Percentiles rank a stretch among this genome's conserved stretches.
Conservation (phyloP, 2,113 vertebrate genomes). For the Colossoma macropomum region DNA sequence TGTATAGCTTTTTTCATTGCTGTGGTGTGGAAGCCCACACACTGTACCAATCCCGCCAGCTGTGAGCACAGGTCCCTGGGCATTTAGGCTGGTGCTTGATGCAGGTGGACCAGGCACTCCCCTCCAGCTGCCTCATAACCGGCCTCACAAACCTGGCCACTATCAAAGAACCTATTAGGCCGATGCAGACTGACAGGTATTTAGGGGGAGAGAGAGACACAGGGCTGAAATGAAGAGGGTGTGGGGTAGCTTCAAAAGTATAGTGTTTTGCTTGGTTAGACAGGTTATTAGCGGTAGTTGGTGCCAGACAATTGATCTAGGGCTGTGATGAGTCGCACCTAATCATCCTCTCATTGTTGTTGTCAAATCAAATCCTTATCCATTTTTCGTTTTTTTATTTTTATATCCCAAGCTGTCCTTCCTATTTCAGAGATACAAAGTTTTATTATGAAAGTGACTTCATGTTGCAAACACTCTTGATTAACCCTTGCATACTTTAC, state of each 20-base stretch:
- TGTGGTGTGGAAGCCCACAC: slow-evolving; percentile 32
- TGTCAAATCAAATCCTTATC: no score
- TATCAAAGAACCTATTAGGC: slow-evolving; percentile 44
- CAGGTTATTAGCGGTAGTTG: slow-evolving; percentile 25
- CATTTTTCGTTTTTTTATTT: no score
- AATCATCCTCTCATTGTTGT: no score
- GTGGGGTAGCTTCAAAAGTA: background rate
- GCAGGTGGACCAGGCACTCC: slow-evolving; percentile 17
- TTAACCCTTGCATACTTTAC: no score
- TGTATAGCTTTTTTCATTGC: background rate
- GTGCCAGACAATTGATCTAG: background rate
- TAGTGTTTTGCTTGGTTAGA: slow-evolving; percentile 10
- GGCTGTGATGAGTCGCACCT: no score
- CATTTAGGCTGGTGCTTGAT: slow-evolving; percentile 23
- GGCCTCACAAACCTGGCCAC: slow-evolving; percentile 35
- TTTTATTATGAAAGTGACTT: no score
- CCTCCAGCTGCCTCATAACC: slow-evolving; percentile 35
- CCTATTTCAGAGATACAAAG: no score
- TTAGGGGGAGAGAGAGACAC: slow-evolving; percentile 22
- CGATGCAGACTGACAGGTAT: slow-evolving; percentile 38
- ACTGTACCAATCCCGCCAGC: slow-evolving; percentile 41
- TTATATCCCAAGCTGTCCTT: no score
- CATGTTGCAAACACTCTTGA: no score
- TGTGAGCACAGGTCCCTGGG: slow-evolving; percentile 26
- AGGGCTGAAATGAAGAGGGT: background rate